Evolutionary conservation across 2,113 vertebrate genomes (phyloP), one percentile per base, ranked within the genome.

Genomic region (Choloepus hoffmanni): DNA sequence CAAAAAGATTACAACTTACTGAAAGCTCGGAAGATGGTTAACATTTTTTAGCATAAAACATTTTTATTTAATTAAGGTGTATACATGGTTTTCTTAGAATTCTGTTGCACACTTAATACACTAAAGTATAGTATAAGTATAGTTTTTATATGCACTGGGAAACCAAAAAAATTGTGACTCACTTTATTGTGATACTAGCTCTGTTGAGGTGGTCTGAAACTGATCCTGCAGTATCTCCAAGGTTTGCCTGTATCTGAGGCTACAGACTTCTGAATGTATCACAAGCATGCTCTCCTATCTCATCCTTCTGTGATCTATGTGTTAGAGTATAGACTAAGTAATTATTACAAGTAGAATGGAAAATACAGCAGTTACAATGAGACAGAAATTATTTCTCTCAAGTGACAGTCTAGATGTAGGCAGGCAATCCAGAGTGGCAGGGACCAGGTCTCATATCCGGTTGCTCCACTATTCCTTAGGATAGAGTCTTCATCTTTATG

Each of bases 391-490:
- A 33, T 74, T 82, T 70, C 30, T 93, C 24, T 87, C 19, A 72
- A 36, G 2, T 33, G 7, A 40, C 18, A 48, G 13, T 77, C 40
- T 21, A 92, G 43, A 81, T 55, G 14, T 63, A 81, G 26, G 24
- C 6, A 62, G 19, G 16, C 24, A 63, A 7, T 70, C 18, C 53
- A 58, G 16, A 82, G 10, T 65, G 16, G 53, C 10, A 55, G 5
- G n/a, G 19, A 70, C 3, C 15, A 11, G 4, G 0, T 70, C 1
- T n/a, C 53, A 30, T 28, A 2, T 19, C 67, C 26, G 15, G 2
- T 8, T 89, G 24, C 2, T 48, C 3, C 16, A 72, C 1, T 0
- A 0, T 86, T 95, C 55, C 33, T n/a, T 43, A 50, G 13, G 28
- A 19, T 40, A 81, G 0, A 48, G 3, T 9, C 12, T 8, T 85